Base-by-base conservation (phyloP, 2,888 invertebrate genomes). In the Antheraea yamamai region DNA sequence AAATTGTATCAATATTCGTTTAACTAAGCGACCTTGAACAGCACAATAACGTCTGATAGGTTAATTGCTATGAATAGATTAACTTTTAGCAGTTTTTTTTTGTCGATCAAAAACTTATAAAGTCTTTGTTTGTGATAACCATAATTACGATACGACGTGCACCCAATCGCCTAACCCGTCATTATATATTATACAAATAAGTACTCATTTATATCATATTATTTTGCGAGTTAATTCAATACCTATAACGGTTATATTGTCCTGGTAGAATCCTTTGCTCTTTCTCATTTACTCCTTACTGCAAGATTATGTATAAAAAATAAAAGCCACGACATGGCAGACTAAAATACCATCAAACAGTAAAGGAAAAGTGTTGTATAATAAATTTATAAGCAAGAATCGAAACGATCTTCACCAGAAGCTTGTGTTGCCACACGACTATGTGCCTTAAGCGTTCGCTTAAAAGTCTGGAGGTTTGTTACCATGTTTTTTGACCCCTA, bases 101-200 rank as follows among this genome's bases (percentile, higher is more conserved):
- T 14, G 64, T 66, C 64, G 64, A 83, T 82, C 81, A 85, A 86
- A 87, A 88, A 84, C 86, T 84, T 85, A 47, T 83, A 85, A 85
- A 87, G 14, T 89, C 89, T 90, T 92, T 92, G 92, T 94, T 93
- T 93, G 93, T 91, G 91, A 91, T 92, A 89, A 47, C 47, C 91
- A 89, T 94, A 94, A 94, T 94, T 94, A 94, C 89, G 90, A 92
- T 89, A 86, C 89, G 85, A 83, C 85, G 87, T 86, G 86, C 87
- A 92, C 87, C 87, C 92, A 93, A 94, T 94, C 93, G 91, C 88
- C 87, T 75, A 89, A 89, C 94, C 94, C 88, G 89, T 93, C 91
- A 94, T 94, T 95, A 89, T 91, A 88, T 91, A 94, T 94, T 95
- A 89, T 91, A 88, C 92, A 94, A 94, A 94, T 94, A 95, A 92